Evolutionary conservation across 2,797 vertebrate species (phyloP).

Genomic region (Myiotriccus ornatus): DNA sequence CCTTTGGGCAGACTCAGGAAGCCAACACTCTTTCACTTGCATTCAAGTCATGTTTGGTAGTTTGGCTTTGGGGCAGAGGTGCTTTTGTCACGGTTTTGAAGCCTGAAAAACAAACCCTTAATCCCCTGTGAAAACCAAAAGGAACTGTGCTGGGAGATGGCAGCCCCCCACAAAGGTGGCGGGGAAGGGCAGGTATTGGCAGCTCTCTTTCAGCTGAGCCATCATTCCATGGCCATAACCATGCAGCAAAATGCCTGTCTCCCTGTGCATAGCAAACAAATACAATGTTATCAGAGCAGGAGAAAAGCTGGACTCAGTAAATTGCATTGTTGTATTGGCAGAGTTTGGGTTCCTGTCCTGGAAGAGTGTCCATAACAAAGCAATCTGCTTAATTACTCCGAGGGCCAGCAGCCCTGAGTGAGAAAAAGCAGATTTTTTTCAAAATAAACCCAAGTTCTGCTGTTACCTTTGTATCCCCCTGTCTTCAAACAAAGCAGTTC

Average conservation of each 20-base stretch:
- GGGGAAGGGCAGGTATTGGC: background rate
- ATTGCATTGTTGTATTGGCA: background rate
- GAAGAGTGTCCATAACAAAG: background rate
- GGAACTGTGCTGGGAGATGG: background rate
- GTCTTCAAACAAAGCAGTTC: background rate
- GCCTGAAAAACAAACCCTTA: background rate
- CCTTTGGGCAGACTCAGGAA: background rate
- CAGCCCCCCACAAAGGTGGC: background rate
- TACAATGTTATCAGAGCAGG: background rate
- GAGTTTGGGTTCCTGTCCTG: background rate
- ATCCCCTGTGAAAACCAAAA: background rate
- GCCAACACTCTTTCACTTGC: background rate
- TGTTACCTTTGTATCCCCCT: background rate
- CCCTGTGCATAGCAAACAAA: background rate
- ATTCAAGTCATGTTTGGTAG: background rate
- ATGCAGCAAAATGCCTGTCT: background rate
- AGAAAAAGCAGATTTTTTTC: background rate
- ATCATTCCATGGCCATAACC: background rate
- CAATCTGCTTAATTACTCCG: background rate
- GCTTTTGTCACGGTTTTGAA: background rate
- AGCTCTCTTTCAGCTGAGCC: background rate
- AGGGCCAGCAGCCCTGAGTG: background rate
- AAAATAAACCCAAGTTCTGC: background rate
- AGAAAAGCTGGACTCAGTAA: background rate
- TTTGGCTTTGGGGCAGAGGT: slow-evolving; percentile 20